Evolutionary conservation across 2,113 vertebrate genomes (phyloP), one percentile per base, ranked within the genome.

Genomic region (Thalassoma bifasciatum): DNA sequence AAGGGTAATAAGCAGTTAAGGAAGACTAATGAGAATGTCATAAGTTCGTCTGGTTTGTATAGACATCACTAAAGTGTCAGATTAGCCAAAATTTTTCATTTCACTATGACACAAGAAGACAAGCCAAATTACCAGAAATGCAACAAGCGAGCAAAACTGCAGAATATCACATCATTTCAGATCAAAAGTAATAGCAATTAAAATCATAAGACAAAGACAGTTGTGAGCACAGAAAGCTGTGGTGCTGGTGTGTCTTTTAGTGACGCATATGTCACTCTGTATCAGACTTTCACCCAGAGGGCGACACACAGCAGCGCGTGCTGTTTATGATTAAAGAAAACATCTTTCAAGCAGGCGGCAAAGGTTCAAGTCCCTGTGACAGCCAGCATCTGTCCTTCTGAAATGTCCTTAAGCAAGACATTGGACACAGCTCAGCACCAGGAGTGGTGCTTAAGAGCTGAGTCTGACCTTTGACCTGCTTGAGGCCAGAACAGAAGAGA

Each of bases 301-400:
- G 34, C 50, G 1, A 17, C 21, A 1, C 9, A 47, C 53, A 66
- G 64, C 69, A 60, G 42, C 7, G 11, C 59, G 37, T 11, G 44
- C 64, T 16, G 63, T 38, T 56, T 23, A 17, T 56, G 44, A 76
- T 83, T 59, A 77, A 22, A 61, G 50, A 46, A 64, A 69, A 60
- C 11, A 53, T 77, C 49, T 26, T 68, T 82, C 53, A 68, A 40
- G 46, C 34, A 42, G 21, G 61, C 0, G 13, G 54, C 50, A 57
- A 60, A 68, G 56, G 82, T 71, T 54, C 49, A 52, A 74, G 23
- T 9, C 69, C 51, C 24, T n/a, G 14, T 49, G 62, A 82, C 59
- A 73, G 56, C 24, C 38, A 78, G 77, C 70, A 79, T 75, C 66
- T 73, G 66, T 69, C 70, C 57, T 56, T 47, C 54, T 66, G 21